Evolutionary conservation across 2,888 invertebrate species (phyloP), one percentile per base, ranked within the genome.

Genomic region (Agrypnus murinus): DNA sequence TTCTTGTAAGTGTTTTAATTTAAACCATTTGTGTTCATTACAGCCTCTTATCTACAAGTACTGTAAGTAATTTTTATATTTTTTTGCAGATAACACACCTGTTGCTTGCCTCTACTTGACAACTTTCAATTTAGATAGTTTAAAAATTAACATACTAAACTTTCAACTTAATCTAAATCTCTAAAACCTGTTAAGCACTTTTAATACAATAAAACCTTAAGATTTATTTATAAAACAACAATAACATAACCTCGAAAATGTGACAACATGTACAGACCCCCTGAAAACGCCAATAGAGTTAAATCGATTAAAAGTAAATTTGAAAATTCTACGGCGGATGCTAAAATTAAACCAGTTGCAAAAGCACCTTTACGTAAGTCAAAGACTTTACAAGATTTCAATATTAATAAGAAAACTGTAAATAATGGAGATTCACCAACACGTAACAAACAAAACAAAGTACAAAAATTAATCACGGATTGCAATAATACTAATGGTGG

Each of bases 241-340:
- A 12, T 17, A 45, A 59, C 32, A 25, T 59, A 59, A 59, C 59
- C 59, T 65, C 66, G n/a, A 72, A 58, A 68, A 66, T 72, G 64
- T 63, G 34, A 69, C 60, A 75, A 71, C 68, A 85, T 85, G 85
- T 85, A 85, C 76, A 83, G 78, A 78, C 84, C 85, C 59, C 85
- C 85, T 53, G 83, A 83, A 74, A 85, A 85, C 74, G 75, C 78
- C 34, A 85, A 85, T 71, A 79, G 90, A 85, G 91, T 91, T 48
- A 90, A 89, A 86, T 88, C 88, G 58, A 91, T 91, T 73, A 90
- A 89, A 81, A 90, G 87, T 83, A 89, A 89, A 84, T 91, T 91
- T 79, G 91, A 91, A 78, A 83, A 81, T 73, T 80, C 81, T 69
- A 81, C 40, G n/a, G 36, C 19, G 2, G 38, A 57, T 38, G 36